Conservation (phyloP, 2,888 invertebrate species). For the Macropis europaea region DNA sequence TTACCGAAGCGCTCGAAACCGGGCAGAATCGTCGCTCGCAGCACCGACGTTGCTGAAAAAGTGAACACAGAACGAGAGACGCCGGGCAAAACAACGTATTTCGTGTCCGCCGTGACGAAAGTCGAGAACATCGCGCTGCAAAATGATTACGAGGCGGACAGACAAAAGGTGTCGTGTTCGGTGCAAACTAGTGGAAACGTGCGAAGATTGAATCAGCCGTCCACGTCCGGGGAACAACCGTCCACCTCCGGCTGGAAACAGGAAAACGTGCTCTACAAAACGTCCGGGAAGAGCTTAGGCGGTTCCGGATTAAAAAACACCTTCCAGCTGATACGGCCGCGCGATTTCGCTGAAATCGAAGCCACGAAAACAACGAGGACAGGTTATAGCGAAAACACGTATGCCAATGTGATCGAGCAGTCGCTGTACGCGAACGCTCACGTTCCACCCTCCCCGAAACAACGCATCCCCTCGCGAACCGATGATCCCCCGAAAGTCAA, state of each 20-base stretch:
- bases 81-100: conserved; percentile 41
- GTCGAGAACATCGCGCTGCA: conserved; percentile 45
- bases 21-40: conserved; percentile 55
- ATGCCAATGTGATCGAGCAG: conserved; percentile 80
- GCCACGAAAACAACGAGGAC: conserved; percentile 62
- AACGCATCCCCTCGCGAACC: conserved; percentile 13
- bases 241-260: conserved; percentile 62
- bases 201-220: conserved; percentile 74
- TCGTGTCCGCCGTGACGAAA: conserved; percentile 49
- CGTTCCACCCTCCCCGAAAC: conserved; percentile 51
- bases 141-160: conserved; percentile 62
- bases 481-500: conserved; percentile 10
- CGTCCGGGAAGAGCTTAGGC: conserved; percentile 56
- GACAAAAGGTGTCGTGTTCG: conserved; percentile 82
- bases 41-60: conserved; percentile 28
- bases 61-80: conserved; percentile 5
- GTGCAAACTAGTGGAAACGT: conserved; percentile 82
- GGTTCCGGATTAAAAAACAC: conserved; percentile 71
- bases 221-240: conserved; percentile 40
- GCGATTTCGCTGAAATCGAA: conserved; percentile 82
- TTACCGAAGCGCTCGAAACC: conserved; percentile 83
- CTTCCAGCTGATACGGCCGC: conserved; percentile 82
- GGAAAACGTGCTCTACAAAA: conserved; percentile 67
- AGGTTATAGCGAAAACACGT: conserved; percentile 73
- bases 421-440: conserved; percentile 72